Percentiles rank a stretch among this genome's conserved stretches.
phyloP scores from a whole-genome alignment of 2,888 invertebrate species.

The Polymixis flavicincta region DNA sequence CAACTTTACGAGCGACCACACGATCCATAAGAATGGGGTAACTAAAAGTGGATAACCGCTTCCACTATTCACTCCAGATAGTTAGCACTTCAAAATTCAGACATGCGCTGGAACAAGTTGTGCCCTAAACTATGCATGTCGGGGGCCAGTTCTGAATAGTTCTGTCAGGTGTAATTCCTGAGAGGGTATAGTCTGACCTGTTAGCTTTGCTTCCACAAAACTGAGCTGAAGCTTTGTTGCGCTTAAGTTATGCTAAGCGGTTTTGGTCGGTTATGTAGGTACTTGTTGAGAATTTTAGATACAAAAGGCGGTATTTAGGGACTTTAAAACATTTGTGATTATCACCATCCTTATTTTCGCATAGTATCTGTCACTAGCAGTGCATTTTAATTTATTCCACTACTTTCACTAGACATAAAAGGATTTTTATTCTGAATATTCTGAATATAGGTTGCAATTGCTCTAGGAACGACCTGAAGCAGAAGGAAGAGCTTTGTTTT shows the following conservation, averaged over 20 bases:
- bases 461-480: conserved; percentile 42
- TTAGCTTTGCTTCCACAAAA: conserved; percentile 53
- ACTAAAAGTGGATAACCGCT: conserved; percentile 65
- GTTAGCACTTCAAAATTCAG: conserved; percentile 75
- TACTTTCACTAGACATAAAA: conserved; percentile 23
- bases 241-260: conserved; percentile 57
- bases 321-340: neutral
- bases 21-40: conserved; percentile 58
- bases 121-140: conserved; percentile 71
- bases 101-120: conserved; percentile 71
- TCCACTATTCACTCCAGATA: conserved; percentile 64
- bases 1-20: conserved; percentile 57
- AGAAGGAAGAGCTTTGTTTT: conserved; percentile 64
- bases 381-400: conserved; percentile 8
- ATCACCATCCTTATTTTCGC: neutral
- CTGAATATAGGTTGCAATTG: conserved; percentile 46
- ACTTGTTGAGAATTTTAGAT: conserved; percentile 26
- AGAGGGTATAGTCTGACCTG: conserved; percentile 53
- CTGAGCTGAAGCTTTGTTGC: conserved; percentile 52
- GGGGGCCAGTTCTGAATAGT: conserved; percentile 68
- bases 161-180: conserved; percentile 67
- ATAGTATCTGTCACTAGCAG: neutral
- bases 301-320: conserved; percentile 10
- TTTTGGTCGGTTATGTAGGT: conserved; percentile 23
- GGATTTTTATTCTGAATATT: conserved; percentile 37